Evolutionary conservation across 2,888 invertebrate genomes (phyloP).

Genomic region (Achlya flavicornis): DNA sequence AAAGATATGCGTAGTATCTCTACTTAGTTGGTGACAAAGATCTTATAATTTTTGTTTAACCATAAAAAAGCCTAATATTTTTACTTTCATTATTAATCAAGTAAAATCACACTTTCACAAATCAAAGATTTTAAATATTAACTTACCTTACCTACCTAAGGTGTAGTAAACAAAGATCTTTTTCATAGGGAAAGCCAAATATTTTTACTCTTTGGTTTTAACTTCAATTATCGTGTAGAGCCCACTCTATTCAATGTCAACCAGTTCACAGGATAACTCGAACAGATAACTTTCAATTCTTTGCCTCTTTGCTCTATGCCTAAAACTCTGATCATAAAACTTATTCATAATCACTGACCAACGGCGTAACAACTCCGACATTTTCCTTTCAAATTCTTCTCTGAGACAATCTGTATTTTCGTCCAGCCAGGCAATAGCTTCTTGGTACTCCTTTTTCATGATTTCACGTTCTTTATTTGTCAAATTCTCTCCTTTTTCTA

Average conservation of each 20-base stretch:
- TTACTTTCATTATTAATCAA: too few species aligned
- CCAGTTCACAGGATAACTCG: slow-evolving; percentile 23
- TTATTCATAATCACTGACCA: slow-evolving; percentile 58
- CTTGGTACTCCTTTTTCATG: slow-evolving; percentile 52
- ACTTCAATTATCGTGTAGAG: too few species aligned
- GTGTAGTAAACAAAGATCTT: too few species aligned
- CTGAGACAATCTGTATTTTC: slow-evolving; percentile 50
- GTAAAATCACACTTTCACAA: too few species aligned
- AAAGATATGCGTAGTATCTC: too few species aligned
- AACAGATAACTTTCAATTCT: slow-evolving; percentile 37
- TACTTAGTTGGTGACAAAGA: too few species aligned
- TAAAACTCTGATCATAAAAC: slow-evolving; percentile 40
- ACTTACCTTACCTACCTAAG: too few species aligned
- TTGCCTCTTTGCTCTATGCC: slow-evolving; percentile 48
- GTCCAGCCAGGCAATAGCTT: slow-evolving; percentile 61
- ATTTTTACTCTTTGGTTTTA: too few species aligned
- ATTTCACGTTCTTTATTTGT: slow-evolving; percentile 44
- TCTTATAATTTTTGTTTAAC: too few species aligned
- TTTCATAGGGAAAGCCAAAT: too few species aligned
- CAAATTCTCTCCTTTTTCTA: slow-evolving; percentile 46
- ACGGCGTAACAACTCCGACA: slow-evolving; percentile 53
- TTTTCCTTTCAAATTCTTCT: slow-evolving; percentile 63
- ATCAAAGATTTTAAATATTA: too few species aligned
- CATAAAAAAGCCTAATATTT: too few species aligned
- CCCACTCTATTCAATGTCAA: slow-evolving; percentile 30